Percentiles rank a stretch among this genome's conserved stretches.
Evolutionary conservation across 2,797 vertebrate genomes (phyloP).

Genomic region (Myotis daubentonii): DNA sequence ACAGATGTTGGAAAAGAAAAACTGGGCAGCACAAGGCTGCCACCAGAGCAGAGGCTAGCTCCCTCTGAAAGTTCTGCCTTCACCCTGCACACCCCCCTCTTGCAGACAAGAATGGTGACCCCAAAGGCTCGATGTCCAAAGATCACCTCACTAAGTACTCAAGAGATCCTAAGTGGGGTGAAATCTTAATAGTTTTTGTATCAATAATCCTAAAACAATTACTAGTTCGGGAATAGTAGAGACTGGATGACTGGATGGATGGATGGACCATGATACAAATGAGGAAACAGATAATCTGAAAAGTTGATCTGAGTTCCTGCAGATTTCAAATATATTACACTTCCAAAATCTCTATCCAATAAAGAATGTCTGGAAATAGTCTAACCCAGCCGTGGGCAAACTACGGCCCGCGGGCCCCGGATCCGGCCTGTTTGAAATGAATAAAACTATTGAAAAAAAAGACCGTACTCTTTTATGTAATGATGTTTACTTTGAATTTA

Average conservation of each 20-base stretch:
- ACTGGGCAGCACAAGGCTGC: background rate
- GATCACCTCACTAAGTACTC: fast-evolving
- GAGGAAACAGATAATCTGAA: background rate
- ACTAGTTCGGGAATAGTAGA: background rate
- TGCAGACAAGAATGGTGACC: fast-evolving
- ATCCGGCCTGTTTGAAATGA: no score
- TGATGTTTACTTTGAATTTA: no score
- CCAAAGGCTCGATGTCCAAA: background rate
- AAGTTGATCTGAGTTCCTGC: background rate
- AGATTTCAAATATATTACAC: background rate
- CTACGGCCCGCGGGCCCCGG: no score
- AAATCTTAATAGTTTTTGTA: fast-evolving
- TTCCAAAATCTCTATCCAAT: background rate
- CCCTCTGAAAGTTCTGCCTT: background rate
- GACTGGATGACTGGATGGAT: fast-evolving
- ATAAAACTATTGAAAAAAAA: no score
- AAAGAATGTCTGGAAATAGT: background rate
- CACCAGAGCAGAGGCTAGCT: background rate
- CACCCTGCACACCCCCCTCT: background rate
- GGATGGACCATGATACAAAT: background rate
- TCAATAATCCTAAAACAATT: background rate
- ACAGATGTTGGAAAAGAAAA: background rate
- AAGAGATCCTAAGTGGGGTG: background rate
- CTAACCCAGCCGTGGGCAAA: background rate
- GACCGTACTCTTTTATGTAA: no score